A percentile compares a stretch with the other conserved stretches of the same genome.
Conservation (phyloP, 2,113 vertebrate genomes). For the Damaliscus lunatus region DNA sequence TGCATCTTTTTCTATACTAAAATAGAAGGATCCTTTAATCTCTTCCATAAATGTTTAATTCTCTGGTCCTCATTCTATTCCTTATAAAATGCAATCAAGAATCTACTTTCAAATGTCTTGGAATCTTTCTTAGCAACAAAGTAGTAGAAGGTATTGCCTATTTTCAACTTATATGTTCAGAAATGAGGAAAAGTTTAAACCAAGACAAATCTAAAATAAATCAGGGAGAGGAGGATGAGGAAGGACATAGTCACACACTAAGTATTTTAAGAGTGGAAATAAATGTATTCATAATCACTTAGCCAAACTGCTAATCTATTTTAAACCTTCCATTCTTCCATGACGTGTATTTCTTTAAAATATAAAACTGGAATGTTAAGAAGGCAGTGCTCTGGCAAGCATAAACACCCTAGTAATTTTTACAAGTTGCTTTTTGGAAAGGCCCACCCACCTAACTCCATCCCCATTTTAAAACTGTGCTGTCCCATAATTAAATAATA, state of each 20-base stretch:
- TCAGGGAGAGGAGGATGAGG: not conserved
- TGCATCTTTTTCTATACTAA: not conserved
- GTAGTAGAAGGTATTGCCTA: not conserved
- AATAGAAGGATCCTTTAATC: not conserved
- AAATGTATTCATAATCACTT: constrained; percentile 47
- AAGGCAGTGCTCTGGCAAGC: constrained; percentile 35
- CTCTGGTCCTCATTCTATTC: constrained; percentile 19
- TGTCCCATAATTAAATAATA: not conserved
- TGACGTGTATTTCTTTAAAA: constrained; percentile 59
- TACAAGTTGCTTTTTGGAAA: constrained; percentile 32
- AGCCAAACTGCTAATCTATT: constrained; percentile 53
- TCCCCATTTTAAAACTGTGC: not conserved
- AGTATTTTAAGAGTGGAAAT: constrained; percentile 40
- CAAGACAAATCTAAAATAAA: constrained; percentile 57
- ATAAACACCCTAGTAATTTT: constrained; percentile 19
- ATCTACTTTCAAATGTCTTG: not conserved
- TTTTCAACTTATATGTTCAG: constrained; percentile 37
- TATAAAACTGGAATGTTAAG: constrained; percentile 47
- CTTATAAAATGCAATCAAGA: constrained; percentile 24
- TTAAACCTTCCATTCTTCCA: constrained; percentile 62
- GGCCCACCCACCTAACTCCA: not conserved
- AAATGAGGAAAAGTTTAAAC: not conserved
- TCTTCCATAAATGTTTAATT: constrained; percentile 41
- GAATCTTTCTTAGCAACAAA: constrained; percentile 28
- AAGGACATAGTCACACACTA: not conserved